Evolutionary conservation across 1,140 invertebrate genomes (phyloP).

Genomic region (Venustaconcha ellipsiformis): DNA sequence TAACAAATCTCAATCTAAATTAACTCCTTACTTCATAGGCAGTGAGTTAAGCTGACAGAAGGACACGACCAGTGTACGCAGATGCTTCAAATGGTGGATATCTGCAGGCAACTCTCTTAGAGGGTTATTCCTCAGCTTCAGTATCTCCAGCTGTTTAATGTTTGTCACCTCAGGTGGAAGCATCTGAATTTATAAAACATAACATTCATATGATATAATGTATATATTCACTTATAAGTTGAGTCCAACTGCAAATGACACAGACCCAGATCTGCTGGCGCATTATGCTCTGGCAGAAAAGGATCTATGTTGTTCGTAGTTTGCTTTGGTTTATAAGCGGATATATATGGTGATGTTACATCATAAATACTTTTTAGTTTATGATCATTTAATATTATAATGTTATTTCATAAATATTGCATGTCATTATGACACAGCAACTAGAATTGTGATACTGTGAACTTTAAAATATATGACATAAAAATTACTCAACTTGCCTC

Average conservation of each 20-base stretch:
- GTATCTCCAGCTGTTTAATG: slow-evolving; percentile 56
- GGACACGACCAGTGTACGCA: slow-evolving; percentile 58
- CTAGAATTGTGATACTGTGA: not conserved
- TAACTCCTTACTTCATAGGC: slow-evolving; percentile 53
- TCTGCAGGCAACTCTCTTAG: slow-evolving; percentile 60
- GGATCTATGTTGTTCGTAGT: too few species aligned
- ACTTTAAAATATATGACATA: not conserved
- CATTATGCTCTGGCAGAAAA: too few species aligned
- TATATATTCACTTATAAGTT: too few species aligned
- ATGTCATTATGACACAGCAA: too few species aligned
- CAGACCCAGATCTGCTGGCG: too few species aligned
- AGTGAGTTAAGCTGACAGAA: slow-evolving; percentile 64
- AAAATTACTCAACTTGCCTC: not conserved
- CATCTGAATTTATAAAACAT: slow-evolving; percentile 39
- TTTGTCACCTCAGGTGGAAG: slow-evolving; percentile 61
- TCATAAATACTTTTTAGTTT: too few species aligned
- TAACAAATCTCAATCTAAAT: not conserved
- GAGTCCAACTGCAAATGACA: too few species aligned
- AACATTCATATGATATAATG: too few species aligned
- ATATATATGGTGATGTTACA: too few species aligned
- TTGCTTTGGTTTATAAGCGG: too few species aligned
- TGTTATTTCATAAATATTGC: too few species aligned
- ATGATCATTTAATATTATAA: too few species aligned
- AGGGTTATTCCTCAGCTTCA: slow-evolving; percentile 67
- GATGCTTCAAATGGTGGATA: slow-evolving; percentile 55